phyloP scores from a whole-genome alignment of 2,888 invertebrate genomes.

The Candidula unifasciata region DNA sequence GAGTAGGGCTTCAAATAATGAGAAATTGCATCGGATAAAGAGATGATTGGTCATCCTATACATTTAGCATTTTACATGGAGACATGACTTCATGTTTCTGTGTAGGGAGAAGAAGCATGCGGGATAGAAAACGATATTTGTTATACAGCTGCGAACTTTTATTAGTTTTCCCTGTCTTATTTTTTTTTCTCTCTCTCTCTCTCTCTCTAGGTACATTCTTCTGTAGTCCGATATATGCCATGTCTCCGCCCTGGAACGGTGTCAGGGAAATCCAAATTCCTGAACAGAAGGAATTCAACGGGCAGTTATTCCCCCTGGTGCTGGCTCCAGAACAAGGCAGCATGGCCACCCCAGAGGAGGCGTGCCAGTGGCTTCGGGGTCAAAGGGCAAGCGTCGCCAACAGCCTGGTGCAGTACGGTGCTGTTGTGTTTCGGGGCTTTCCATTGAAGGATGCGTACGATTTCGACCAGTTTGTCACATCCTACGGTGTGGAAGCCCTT shows the following conservation, averaged over 20 bases:
- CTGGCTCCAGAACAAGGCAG: constrained; percentile 49
- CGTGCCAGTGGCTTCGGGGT: constrained; percentile 51
- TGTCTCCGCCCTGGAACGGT: background rate
- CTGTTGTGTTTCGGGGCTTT: constrained; percentile 66
- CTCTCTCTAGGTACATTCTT: no score
- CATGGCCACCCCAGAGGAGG: background rate
- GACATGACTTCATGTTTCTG: no score
- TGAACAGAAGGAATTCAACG: constrained; percentile 61
- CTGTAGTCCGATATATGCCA: background rate
- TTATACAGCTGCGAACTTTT: no score
- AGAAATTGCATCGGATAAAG: no score
- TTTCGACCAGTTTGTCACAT: constrained; percentile 61
- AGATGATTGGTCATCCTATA: no score
- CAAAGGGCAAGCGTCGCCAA: constrained; percentile 54
- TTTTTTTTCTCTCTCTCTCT: no score
- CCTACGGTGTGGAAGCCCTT: constrained; percentile 60
- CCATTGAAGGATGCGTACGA: constrained; percentile 59
- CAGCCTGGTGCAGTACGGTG: constrained; percentile 61
- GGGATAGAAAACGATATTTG: no score
- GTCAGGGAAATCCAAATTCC: constrained; percentile 29
- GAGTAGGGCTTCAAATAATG: no score
- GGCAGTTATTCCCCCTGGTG: constrained; percentile 58
- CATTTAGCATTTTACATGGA: no score
- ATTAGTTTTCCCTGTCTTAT: no score
- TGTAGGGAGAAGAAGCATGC: no score